A percentile compares a stretch with the other conserved stretches of the same genome.
Conservation (phyloP, 92 coral and sea anemone species). For the Epizoanthus rinbou region DNA sequence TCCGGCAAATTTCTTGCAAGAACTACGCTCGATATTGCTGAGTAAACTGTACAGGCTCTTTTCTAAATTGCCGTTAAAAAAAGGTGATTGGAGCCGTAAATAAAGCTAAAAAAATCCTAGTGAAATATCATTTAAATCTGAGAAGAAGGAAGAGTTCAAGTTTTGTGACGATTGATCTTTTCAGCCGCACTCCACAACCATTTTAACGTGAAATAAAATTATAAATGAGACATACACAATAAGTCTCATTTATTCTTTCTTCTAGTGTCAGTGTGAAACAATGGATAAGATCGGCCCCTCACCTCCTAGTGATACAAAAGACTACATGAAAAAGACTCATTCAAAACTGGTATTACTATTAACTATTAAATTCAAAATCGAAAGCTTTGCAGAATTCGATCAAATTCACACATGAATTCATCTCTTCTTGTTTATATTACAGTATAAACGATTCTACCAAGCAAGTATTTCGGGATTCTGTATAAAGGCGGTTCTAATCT, state of each 20-base stretch:
- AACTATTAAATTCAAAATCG: not conserved
- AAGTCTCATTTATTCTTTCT: constrained; percentile 21
- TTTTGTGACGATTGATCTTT: not conserved
- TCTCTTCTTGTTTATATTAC: not conserved
- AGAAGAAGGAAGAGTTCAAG: too few species aligned
- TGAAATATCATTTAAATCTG: too few species aligned
- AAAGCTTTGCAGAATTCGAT: not conserved
- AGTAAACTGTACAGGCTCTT: not conserved
- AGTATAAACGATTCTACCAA: not conserved
- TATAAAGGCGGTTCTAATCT: too few species aligned
- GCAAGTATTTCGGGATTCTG: not conserved
- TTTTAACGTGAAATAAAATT: not conserved
- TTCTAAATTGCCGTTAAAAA: not conserved
- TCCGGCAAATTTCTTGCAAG: not conserved
- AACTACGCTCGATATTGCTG: not conserved
- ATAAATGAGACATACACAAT: constrained; percentile 2
- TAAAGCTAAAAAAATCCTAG: too few species aligned
- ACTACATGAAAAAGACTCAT: constrained; percentile 13
- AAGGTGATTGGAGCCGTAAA: not conserved
- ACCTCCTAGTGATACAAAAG: constrained; percentile 2
- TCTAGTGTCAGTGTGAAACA: constrained; percentile 11
- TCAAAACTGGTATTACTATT: not conserved
- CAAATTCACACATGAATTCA: not conserved
- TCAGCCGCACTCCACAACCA: not conserved
- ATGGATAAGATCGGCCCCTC: not conserved